phyloP scores from a whole-genome alignment of 1,140 invertebrate species.

The Drosophila watanabei region DNA sequence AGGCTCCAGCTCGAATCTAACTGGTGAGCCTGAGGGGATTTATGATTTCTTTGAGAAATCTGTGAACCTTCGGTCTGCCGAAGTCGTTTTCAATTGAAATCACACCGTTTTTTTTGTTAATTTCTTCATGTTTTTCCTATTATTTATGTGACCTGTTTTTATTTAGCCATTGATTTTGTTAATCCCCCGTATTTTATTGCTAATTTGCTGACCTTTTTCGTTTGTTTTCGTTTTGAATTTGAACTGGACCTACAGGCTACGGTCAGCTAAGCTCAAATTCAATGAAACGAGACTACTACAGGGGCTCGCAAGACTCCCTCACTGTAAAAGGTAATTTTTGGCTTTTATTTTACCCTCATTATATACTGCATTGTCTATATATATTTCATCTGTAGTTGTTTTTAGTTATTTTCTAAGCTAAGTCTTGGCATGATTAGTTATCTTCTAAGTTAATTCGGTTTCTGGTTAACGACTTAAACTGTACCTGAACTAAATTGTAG shows the following conservation, averaged over 20 bases:
- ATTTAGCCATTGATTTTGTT: conserved; percentile 37
- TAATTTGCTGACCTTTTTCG: conserved; percentile 57
- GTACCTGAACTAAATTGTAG: conserved; percentile 20
- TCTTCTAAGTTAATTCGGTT: conserved; percentile 51
- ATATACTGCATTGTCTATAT: conserved; percentile 21
- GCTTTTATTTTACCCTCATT: conserved; percentile 26
- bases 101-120: conserved; percentile 15
- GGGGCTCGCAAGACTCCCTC: conserved; percentile 94
- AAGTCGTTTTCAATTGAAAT: conserved; percentile 13
- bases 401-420: conserved; percentile 23
- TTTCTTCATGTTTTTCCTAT: conserved; percentile 57
- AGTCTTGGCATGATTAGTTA: conserved; percentile 61
- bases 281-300: conserved; percentile 94
- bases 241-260: conserved; percentile 64
- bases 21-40: conserved; percentile 87
- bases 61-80: conserved; percentile 29
- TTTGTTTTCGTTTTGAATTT: conserved; percentile 85
- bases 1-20: conserved; percentile 92
- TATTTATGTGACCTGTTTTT: conserved; percentile 29
- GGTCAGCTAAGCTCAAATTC: conserved; percentile 87
- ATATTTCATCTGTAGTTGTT: conserved; percentile 44
- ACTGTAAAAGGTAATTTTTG: conserved; percentile 88
- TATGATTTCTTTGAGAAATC: neutral
- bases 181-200: conserved; percentile 13
- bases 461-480: conserved; percentile 15